These are phyloP conservation scores for Cheumatopsyche charites DNA, from an alignment of 1,140 invertebrate genomes.

Conservation along the genomic window DNA sequence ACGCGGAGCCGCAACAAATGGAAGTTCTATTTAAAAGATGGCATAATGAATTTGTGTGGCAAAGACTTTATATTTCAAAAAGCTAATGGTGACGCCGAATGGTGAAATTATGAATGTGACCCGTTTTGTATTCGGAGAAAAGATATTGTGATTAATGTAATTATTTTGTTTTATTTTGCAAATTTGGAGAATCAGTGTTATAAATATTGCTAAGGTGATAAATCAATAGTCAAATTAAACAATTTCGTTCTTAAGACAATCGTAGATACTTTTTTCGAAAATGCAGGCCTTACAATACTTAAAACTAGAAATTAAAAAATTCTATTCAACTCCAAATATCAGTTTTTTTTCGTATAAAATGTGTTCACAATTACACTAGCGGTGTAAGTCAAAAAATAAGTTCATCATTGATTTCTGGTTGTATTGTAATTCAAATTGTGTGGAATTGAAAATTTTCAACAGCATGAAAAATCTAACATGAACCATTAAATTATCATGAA, in stretches of 20 bases:
- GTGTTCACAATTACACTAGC: too few relatives aligned
- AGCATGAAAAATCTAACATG: too few relatives aligned
- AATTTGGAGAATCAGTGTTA: neutral
- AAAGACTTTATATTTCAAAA: slow-evolving; percentile 99
- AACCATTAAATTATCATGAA: too few relatives aligned
- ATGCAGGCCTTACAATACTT: too few relatives aligned
- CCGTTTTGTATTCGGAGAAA: slow-evolving; percentile 19
- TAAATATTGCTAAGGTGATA: neutral
- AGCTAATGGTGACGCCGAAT: slow-evolving; percentile 98
- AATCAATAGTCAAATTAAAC: slow-evolving; percentile 1
- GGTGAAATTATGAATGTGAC: slow-evolving; percentile 64
- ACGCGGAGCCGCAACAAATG: slow-evolving; percentile 97
- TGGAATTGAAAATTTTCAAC: too few relatives aligned
- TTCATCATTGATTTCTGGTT: too few relatives aligned
- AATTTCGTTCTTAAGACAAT: slow-evolving; percentile 1
- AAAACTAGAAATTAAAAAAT: too few relatives aligned
- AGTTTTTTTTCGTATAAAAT: too few relatives aligned
- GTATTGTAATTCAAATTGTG: too few relatives aligned
- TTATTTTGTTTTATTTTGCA: neutral
- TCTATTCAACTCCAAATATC: too few relatives aligned
- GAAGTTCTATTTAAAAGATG: slow-evolving; percentile 99
- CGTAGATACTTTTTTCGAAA: neutral
- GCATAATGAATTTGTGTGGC: slow-evolving; percentile 98
- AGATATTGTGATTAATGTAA: slow-evolving; percentile 17
- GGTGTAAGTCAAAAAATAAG: too few relatives aligned